Evolutionary conservation across 2,888 invertebrate species (phyloP).

Genomic region (Tachystola acroxantha): DNA sequence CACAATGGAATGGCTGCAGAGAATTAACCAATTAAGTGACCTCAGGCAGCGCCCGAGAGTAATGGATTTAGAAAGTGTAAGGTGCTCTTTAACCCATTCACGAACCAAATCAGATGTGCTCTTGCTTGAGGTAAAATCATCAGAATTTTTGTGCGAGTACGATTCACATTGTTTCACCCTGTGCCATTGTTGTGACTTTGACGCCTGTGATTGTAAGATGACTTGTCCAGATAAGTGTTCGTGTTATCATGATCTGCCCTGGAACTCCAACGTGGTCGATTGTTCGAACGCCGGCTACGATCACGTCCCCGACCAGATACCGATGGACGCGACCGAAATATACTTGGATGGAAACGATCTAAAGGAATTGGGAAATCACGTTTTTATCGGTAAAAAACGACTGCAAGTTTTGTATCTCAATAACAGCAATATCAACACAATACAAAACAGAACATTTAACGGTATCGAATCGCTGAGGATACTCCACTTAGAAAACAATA

Average conservation of each 20-base stretch:
- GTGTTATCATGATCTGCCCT: conserved; percentile 92
- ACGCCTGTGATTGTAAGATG: conserved; percentile 95
- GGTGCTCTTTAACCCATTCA: conserved; percentile 86
- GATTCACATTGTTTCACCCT: conserved; percentile 90
- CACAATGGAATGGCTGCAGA: conserved; percentile 91
- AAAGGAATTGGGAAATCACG: conserved; percentile 88
- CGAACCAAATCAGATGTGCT: conserved; percentile 80
- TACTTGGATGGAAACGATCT: conserved; percentile 90
- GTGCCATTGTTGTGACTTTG: conserved; percentile 94
- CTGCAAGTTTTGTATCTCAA: conserved; percentile 87
- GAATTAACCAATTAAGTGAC: conserved; percentile 86
- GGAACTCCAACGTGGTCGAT: conserved; percentile 91
- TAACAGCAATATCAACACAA: conserved; percentile 85
- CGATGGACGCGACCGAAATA: conserved; percentile 94
- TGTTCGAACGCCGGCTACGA: conserved; percentile 87
- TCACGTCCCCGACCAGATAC: conserved; percentile 87
- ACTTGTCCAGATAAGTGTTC: conserved; percentile 91
- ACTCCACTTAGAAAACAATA: conserved; percentile 88
- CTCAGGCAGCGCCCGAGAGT: conserved; percentile 87
- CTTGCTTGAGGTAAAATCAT: conserved; percentile 82
- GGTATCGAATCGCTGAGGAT: conserved; percentile 85
- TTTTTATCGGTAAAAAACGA: conserved; percentile 91
- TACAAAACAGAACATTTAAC: conserved; percentile 90
- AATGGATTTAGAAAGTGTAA: conserved; percentile 87
- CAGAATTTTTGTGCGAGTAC: conserved; percentile 90